Conservation (phyloP, 2,797 vertebrate species). For the Pseudomugil tenellus region DNA sequence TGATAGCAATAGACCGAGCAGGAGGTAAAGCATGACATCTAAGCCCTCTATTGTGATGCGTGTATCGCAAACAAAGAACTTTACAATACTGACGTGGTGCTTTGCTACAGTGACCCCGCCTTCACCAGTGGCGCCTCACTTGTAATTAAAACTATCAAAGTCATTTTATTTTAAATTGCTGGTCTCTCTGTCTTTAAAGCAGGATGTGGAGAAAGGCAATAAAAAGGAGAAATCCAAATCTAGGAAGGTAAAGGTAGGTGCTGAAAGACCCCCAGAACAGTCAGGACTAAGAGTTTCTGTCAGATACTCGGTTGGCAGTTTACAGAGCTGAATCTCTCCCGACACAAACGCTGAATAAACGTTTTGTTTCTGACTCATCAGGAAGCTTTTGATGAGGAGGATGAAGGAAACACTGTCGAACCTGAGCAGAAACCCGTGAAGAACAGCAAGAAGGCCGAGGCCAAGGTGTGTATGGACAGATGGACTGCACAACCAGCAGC, state of each 20-base stretch:
- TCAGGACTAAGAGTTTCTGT: not conserved
- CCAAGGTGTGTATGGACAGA: constrained; percentile 30
- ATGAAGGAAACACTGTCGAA: constrained; percentile 63
- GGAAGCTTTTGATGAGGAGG: constrained; percentile 65
- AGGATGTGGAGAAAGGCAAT: constrained; percentile 74
- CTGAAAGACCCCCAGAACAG: not conserved
- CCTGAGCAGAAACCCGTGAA: constrained; percentile 52
- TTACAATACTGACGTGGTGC: no score
- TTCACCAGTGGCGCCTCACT: no score
- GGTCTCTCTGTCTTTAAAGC: constrained; percentile 63
- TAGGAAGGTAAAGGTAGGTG: constrained; percentile 72
- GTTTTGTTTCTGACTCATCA: constrained; percentile 30
- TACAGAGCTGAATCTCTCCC: not conserved
- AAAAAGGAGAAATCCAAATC: constrained; percentile 74
- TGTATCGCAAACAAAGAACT: no score
- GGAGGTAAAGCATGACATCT: no score
- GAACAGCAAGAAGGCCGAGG: constrained; percentile 59
- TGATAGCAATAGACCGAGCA: no score
- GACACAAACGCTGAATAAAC: no score
- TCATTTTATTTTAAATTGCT: no score
- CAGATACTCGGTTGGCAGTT: not conserved
- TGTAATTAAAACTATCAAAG: no score
- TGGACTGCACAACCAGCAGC: no score
- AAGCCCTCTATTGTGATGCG: no score
- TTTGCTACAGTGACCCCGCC: no score